Percentiles rank a stretch among this genome's conserved stretches.
Evolutionary conservation across 1,140 invertebrate genomes (phyloP).

Genomic region (Scaptodrosophila lebanonensis): DNA sequence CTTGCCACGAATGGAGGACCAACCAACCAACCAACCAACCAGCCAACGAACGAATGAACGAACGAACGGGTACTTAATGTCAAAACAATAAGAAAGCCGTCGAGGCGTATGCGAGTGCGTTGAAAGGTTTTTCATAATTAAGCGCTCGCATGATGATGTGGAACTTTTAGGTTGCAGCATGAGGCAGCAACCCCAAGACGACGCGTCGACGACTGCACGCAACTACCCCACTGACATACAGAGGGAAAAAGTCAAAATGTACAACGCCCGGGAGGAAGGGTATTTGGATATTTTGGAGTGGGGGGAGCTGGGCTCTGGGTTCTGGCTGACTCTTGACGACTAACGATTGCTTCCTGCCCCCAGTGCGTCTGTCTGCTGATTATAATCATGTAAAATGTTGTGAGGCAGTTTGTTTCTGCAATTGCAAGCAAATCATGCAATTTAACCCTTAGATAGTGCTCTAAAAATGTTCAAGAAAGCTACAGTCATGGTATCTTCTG

Average conservation of each 20-base stretch:
- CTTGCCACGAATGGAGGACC: constrained; percentile 22
- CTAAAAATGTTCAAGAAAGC: too few species aligned
- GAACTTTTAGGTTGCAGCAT: neutral
- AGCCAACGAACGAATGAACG: too few species aligned
- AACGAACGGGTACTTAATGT: constrained; percentile 37
- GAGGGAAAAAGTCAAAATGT: constrained; percentile 7
- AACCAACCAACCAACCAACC: too few species aligned
- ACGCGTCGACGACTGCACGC: neutral
- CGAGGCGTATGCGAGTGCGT: constrained; percentile 16
- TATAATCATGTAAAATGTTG: constrained; percentile 57
- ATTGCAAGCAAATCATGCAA: constrained; percentile 32
- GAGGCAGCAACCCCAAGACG: constrained; percentile 2
- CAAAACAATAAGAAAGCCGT: constrained; percentile 47
- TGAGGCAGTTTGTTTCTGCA: constrained; percentile 38
- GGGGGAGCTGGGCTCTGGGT: constrained; percentile 39
- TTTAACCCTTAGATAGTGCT: constrained; percentile 38
- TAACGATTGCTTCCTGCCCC: constrained; percentile 47
- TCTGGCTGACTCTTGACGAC: constrained; percentile 27
- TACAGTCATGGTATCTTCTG: too few species aligned
- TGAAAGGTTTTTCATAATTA: constrained; percentile 47
- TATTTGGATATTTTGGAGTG: constrained; percentile 27
- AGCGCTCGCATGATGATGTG: constrained; percentile 31
- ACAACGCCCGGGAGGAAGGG: constrained; percentile 33
- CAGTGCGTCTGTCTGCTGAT: constrained; percentile 47
- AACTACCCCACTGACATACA: constrained; percentile 57